Percentiles rank a stretch among this genome's conserved stretches.
Conservation (phyloP, 2,113 vertebrate genomes). For the Budorcas taxicolor region DNA sequence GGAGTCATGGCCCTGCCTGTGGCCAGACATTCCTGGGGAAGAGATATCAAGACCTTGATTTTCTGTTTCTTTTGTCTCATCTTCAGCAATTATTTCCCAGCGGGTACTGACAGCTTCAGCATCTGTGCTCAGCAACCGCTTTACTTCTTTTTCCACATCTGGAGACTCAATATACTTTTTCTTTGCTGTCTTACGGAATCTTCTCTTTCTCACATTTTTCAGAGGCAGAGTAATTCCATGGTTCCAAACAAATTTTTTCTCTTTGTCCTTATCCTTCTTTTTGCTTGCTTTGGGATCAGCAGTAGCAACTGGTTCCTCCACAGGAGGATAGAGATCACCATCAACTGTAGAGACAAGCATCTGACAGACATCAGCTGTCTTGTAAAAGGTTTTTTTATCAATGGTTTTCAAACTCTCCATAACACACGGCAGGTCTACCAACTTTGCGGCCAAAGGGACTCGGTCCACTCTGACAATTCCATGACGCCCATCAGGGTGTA, state of each 20-base stretch:
- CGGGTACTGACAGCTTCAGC: constrained; percentile 90
- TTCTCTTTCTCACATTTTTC: constrained; percentile 96
- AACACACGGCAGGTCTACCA: constrained; percentile 90
- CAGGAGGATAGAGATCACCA: constrained; percentile 94
- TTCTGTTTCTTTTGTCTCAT: constrained; percentile 90
- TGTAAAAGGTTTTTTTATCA: constrained; percentile 94
- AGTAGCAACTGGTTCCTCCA: constrained; percentile 91
- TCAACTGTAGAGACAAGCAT: constrained; percentile 96
- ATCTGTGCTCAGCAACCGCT: constrained; percentile 90
- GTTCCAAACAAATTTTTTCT: constrained; percentile 98
- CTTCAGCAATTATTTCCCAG: constrained; percentile 91
- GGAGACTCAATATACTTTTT: constrained; percentile 90
- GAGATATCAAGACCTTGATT: constrained; percentile 87
- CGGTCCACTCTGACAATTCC: constrained; percentile 92
- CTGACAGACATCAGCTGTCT: constrained; percentile 93
- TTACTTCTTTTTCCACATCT: constrained; percentile 92
- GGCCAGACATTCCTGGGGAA: constrained; percentile 88
- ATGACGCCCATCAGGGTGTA: constrained; percentile 91
- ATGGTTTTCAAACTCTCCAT: constrained; percentile 91
- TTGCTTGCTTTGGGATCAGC: constrained; percentile 95
- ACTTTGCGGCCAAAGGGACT: constrained; percentile 87
- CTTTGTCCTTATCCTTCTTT: constrained; percentile 94
- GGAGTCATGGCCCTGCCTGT: constrained; percentile 87
- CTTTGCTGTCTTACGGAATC: constrained; percentile 90
- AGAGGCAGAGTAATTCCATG: constrained; percentile 96